Conservation (phyloP, 2,888 invertebrate genomes). For the Belgica antarctica region DNA sequence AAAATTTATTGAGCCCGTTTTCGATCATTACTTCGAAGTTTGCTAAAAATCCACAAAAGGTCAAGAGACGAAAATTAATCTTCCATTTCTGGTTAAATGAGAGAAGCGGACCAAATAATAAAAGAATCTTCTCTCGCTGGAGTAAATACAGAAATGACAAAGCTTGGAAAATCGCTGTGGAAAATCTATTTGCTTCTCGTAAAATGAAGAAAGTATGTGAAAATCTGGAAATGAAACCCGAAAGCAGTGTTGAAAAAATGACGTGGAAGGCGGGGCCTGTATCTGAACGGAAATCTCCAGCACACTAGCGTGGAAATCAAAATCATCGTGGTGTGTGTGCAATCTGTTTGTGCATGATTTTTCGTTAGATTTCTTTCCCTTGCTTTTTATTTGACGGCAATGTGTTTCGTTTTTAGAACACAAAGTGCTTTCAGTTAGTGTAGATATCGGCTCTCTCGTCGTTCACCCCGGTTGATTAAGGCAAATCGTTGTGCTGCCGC, state of each 20-base stretch:
- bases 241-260: constrained; percentile 16
- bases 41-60: neutral
- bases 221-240: constrained; percentile 35
- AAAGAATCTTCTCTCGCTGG: neutral
- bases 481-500: constrained; percentile 1
- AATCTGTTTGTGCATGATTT: constrained; percentile 10
- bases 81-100: constrained; percentile 1
- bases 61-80: constrained; percentile 3
- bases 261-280: constrained; percentile 27
- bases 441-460: constrained; percentile 8
- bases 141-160: constrained; percentile 19
- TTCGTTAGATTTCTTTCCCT: constrained; percentile 19
- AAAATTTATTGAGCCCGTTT: constrained; percentile 10
- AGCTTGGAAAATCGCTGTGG: constrained; percentile 22
- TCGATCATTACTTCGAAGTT: neutral
- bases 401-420: constrained; percentile 41
- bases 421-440: constrained; percentile 35
- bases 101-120: neutral
- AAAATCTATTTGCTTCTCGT: constrained; percentile 23
- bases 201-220: neutral
- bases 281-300: constrained; percentile 29
- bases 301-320: neutral
- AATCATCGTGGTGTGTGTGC: neutral
- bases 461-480: neutral
- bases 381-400: constrained; percentile 26